phyloP scores from a whole-genome alignment of 2,113 vertebrate species.

The Neolamprologus variostigma region DNA sequence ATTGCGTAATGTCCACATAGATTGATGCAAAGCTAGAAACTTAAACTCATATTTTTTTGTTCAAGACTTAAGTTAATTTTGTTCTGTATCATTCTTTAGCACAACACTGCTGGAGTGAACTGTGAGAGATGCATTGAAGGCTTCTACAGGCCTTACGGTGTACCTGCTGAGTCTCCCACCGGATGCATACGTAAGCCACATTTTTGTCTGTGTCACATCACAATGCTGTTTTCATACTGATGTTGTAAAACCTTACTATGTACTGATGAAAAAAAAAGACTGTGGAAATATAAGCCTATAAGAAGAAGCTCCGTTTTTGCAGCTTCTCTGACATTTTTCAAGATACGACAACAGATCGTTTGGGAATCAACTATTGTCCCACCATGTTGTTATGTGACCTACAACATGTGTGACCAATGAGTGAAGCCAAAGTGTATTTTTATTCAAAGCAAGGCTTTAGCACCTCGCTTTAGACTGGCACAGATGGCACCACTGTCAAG shows the following conservation, averaged over 20 bases:
- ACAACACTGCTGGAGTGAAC: conserved; percentile 90
- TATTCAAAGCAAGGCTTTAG: not conserved
- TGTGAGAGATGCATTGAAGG: conserved; percentile 84
- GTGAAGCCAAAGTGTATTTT: not conserved
- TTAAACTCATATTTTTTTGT: not conserved
- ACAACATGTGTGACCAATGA: not conserved
- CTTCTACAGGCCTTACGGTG: conserved; percentile 77
- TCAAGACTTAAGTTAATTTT: not conserved
- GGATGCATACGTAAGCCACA: conserved; percentile 82
- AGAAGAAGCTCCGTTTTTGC: not conserved
- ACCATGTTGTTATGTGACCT: not conserved
- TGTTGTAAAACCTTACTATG: not conserved
- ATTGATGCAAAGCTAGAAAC: not conserved
- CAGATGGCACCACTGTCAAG: conserved; percentile 1
- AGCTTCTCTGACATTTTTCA: not conserved
- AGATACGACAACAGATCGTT: not conserved
- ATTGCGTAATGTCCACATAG: not conserved
- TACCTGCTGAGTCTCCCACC: conserved; percentile 62
- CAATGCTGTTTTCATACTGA: not conserved
- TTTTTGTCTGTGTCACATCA: not conserved
- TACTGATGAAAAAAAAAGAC: not conserved
- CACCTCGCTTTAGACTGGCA: not conserved
- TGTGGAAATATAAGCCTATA: not conserved
- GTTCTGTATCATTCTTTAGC: conserved; percentile 65
- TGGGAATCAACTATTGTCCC: not conserved